Base-by-base conservation (phyloP, 2,797 vertebrate genomes). In the Buceros bicornis region DNA sequence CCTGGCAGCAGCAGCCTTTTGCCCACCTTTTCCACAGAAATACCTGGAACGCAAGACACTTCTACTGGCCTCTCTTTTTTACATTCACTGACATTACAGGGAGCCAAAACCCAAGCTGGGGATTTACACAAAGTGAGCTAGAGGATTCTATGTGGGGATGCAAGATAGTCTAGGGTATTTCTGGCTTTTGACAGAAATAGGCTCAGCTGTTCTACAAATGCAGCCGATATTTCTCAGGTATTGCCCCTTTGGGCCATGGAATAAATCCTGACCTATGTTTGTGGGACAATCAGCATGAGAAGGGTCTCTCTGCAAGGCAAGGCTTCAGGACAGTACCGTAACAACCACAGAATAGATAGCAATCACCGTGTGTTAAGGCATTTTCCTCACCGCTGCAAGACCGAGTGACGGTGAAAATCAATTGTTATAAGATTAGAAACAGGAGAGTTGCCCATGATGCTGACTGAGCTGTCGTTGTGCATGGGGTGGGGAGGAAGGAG, bases 21-120 rank as follows among this genome's bases (percentile, higher is more conserved):
- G 2, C 10, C 15, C 5, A 0, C 5, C 6, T 56, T 60, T 67
- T 57, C 22, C 66, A 65, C 16, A 62, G 47, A 82, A 66, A 66
- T 37, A 22, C 16, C 1, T 6, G 16, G 15, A 17, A 42, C 16
- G 37, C 5, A 21, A 51, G 11, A 61, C 28, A 42, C 15, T 74
- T 70, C 71, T 72, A 16, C 26, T 69, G 47, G 18, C 10, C 10
- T 16, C 9, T 53, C 60, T 79, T 64, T 83, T 28, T 33, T 1
- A 4, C 0, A 0, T 61, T 57, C 62, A 33, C 8, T 42, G 5
- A 64, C 15, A 7, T 43, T 33, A 35, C 3, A 66, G 28, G 35
- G 21, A 77, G 28, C 24, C 45, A 66, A 29, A 91, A 6, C 2
- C 35, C 13, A 35, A 62, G 10, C 19, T 78, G n/a, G 33, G 24